Conservation (phyloP, 2,113 vertebrate species). For the Dipodomys stephensi region DNA sequence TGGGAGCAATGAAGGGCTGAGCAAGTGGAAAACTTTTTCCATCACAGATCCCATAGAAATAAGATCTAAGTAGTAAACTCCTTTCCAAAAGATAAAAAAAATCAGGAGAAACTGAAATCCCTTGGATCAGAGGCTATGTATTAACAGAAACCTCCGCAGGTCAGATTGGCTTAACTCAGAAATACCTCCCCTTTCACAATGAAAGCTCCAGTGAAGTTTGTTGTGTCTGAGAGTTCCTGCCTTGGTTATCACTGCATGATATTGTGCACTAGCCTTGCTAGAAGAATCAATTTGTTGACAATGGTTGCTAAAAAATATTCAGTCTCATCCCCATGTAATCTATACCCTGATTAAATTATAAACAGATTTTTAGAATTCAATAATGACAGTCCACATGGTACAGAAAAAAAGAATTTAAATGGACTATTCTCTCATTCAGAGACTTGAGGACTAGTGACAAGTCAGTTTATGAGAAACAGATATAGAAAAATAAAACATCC, state of each 20-base stretch:
- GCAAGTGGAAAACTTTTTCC: not conserved
- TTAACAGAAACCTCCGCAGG: not conserved
- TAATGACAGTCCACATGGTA: not conserved
- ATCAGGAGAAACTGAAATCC: not conserved
- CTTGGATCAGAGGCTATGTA: not conserved
- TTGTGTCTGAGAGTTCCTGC: not conserved
- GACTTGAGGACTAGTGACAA: conserved; percentile 40
- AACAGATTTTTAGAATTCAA: conserved; percentile 52
- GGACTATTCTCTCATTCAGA: not conserved
- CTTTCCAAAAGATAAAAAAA: not conserved
- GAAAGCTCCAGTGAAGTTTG: not conserved
- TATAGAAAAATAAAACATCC: not conserved
- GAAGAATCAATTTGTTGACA: conserved; percentile 46
- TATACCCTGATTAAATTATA: conserved; percentile 57
- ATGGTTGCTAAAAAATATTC: conserved; percentile 27
- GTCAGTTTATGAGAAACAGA: conserved; percentile 58
- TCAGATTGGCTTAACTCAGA: not conserved
- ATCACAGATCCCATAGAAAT: not conserved
- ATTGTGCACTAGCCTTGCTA: not conserved
- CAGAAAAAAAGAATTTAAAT: conserved; percentile 57
- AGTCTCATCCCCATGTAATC: conserved; percentile 38
- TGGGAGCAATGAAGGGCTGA: not conserved
- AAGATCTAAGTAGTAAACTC: not conserved
- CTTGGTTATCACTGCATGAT: not conserved
- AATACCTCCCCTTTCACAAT: not conserved